Base-by-base conservation (phyloP, 1,140 invertebrate genomes). In the Heliconius nattereri region DNA sequence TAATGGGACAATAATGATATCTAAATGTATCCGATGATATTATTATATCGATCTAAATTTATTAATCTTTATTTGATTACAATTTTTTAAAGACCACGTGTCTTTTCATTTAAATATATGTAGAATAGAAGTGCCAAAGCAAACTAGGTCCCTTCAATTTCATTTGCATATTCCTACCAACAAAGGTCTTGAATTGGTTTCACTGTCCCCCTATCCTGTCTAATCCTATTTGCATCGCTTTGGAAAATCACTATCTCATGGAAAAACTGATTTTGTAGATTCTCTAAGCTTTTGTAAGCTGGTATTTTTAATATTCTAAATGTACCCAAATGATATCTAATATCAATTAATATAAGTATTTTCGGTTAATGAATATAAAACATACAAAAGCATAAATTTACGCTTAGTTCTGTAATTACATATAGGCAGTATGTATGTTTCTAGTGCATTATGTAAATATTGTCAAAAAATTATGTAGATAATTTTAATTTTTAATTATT, bases 81-180 rank as follows among this genome's bases (percentile, higher is more conserved):
- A 7, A 54, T 7, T n/a, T n/a, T 20, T 20, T 8, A 54, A 54
- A n/a, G 7, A 26, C 23, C 57, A 1, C 40, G 2, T 23, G 1
- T 57, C 7, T 57, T 57, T 57, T 23, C 9, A 57, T 57, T 23
- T 66, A 66, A 11, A 66, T 66, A 29, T 66, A 66, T 66, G 60
- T 66, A 66, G 13, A 66, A 19, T 66, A 66, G 60, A 29, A 66
- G 26, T 66, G 52, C 66, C 32, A 78, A 78, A 70, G 66, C 74
- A 81, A 78, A 40, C 76, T 77, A 52, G 7, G 49, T 74, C 76
- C 66, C 76, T 82, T 80, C 80, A 82, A 75, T 82, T 76, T 81
- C 78, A 90, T 89, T 90, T 89, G 86, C 87, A 89, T 90, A 89
- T 88, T 57, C 84, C 82, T 81, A 80, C 52, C 78, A 75, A 86